Base-by-base conservation (phyloP, 2,888 invertebrate genomes). In the Arrhopalites spinosus region DNA sequence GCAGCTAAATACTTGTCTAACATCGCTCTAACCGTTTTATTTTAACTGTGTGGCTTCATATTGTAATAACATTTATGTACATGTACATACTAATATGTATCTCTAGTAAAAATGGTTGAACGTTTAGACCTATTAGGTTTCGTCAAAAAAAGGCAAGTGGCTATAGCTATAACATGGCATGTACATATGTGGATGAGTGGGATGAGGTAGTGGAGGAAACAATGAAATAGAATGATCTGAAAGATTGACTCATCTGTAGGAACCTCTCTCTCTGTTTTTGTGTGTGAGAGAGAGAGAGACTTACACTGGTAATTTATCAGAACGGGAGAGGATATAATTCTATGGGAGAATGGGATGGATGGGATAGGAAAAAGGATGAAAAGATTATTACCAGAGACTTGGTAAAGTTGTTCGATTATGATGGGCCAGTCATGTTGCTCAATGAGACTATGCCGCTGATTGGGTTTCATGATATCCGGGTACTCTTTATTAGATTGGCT, bases 401-500 rank as follows among this genome's bases (percentile, higher is more conserved):
- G 20, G 71, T 29, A 61, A 61, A 61, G 61, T 71, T 61, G 71
- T 71, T 71, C 71, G 71, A 71, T 71, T 71, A 66, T 63, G 50
- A 73, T 43, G 73, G 73, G 50, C 63, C 66, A 73, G 73, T 73
- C 73, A 73, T 73, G 73, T 47, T 66, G 71, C 43, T 71, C 73
- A 76, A 63, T 76, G 73, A 73, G 59, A 72, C 61, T 67, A 25
- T 68, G 73, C 73, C 76, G 76, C 76, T 76, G 76, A 76, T 76
- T 76, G 76, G 76, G 73, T 68, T 73, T 76, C 63, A 76, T 76
- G 76, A 76, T 76, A 76, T 76, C 76, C 76, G 76, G 76, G 76
- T 76, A 76, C 23, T 47, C 69, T 73, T 73, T 76, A 76, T 76
- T 76, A 76, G 76, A 76, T 76, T 76, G 73, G 73, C 72, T 73